phyloP scores from a whole-genome alignment of 2,888 invertebrate genomes.

The Pseudococcus longispinus region DNA sequence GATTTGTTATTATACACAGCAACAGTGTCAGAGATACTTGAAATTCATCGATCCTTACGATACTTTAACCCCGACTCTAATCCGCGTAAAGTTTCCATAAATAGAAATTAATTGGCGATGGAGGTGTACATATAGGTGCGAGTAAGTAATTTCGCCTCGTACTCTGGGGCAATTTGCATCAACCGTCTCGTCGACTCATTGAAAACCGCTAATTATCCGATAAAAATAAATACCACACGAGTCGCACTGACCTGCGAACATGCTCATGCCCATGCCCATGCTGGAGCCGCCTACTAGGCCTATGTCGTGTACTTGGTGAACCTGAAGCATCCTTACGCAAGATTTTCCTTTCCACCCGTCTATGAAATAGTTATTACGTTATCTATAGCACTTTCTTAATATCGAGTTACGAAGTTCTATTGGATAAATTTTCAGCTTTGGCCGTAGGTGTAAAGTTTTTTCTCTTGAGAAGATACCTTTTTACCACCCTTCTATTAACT shows the following conservation, averaged over 20 bases:
- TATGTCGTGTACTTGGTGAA: not conserved
- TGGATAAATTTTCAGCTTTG: not conserved
- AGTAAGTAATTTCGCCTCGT: not conserved
- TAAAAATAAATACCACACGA: not conserved
- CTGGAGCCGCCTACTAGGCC: not conserved
- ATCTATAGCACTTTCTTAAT: not conserved
- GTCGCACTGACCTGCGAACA: not conserved
- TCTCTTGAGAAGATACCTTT: not conserved
- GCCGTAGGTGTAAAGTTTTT: not conserved
- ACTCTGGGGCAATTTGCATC: not conserved
- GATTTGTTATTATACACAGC: constrained; percentile 4
- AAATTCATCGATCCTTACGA: not conserved
- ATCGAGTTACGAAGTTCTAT: not conserved
- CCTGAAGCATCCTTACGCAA: not conserved
- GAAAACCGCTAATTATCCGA: constrained; percentile 6
- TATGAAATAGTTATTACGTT: not conserved
- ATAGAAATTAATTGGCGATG: not conserved
- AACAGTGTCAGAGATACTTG: not conserved
- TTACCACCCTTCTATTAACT: no score
- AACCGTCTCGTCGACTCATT: not conserved
- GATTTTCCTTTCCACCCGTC: not conserved
- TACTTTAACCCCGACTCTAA: not conserved
- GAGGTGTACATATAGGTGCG: not conserved
- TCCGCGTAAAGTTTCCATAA: not conserved
- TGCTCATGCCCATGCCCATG: not conserved